phyloP scores from a whole-genome alignment of 2,888 invertebrate genomes.

The Phorcus lineatus region DNA sequence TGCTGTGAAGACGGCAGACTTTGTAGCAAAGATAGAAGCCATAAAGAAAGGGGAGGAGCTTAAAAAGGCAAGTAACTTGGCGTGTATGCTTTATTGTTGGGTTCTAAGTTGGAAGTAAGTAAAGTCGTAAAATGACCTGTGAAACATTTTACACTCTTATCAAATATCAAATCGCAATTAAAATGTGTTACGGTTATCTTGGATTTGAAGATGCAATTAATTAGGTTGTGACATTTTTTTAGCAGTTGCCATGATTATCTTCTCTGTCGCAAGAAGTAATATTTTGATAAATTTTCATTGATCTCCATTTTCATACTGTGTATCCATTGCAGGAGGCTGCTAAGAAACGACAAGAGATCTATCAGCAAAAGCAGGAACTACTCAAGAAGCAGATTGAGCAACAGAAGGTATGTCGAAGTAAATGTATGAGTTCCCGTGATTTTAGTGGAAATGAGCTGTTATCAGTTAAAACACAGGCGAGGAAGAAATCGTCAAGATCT shows the following conservation, averaged over 20 bases:
- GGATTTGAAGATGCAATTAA: neutral
- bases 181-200: no score
- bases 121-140: neutral
- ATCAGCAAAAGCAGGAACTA: conserved; percentile 89
- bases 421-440: neutral
- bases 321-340: conserved; percentile 77
- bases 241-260: no score
- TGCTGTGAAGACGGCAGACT: conserved; percentile 59
- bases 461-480: no score
- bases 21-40: conserved; percentile 77
- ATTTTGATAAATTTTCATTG: neutral
- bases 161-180: no score
- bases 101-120: neutral
- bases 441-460: neutral
- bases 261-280: no score
- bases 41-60: conserved; percentile 86
- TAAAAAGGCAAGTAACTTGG: conserved; percentile 77
- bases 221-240: no score
- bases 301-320: no score
- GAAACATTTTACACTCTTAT: no score
- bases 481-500: no score
- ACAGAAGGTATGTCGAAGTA: conserved; percentile 79
- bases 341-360: conserved; percentile 87
- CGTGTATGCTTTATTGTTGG: neutral
- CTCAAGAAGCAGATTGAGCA: conserved; percentile 92